phyloP scores from a whole-genome alignment of 2,113 vertebrate species.

The Forbesichthys papilliferus region DNA sequence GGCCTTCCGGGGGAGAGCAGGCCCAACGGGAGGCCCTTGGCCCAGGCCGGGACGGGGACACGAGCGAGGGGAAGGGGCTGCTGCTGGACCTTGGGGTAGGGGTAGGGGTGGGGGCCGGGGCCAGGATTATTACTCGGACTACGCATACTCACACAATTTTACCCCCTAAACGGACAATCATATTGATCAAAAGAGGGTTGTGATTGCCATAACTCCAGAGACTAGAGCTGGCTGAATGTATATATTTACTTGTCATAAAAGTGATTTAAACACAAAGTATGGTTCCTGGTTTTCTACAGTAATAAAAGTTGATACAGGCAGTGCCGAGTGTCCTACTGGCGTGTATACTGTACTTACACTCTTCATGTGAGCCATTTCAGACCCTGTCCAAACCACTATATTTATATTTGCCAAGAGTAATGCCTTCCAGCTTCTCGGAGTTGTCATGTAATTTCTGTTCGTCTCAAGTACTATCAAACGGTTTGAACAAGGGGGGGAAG shows the following conservation, averaged over 20 bases:
- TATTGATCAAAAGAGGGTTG: slow-evolving; percentile 27
- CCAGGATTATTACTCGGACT: slow-evolving; percentile 72
- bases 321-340: slow-evolving; percentile 71
- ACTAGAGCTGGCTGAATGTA: slow-evolving; percentile 77
- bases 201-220: slow-evolving; percentile 54
- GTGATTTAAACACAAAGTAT: slow-evolving; percentile 55
- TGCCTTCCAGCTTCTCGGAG: slow-evolving; percentile 74
- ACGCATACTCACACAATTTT: slow-evolving; percentile 71
- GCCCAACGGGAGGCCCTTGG: slow-evolving; percentile 62
- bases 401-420: slow-evolving; percentile 82
- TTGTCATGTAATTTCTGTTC: slow-evolving; percentile 65
- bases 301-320: slow-evolving; percentile 71
- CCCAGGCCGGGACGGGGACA: slow-evolving; percentile 70
- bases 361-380: slow-evolving; percentile 71
- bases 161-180: slow-evolving; percentile 73
- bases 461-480: slow-evolving; percentile 59
- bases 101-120: slow-evolving; percentile 46
- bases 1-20: slow-evolving; percentile 68
- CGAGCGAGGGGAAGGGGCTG: slow-evolving; percentile 53
- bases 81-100: slow-evolving; percentile 64
- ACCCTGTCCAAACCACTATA: slow-evolving; percentile 82
- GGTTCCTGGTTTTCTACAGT: slow-evolving; percentile 74
- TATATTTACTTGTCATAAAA: slow-evolving; percentile 76
- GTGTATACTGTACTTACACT: slow-evolving; percentile 67
- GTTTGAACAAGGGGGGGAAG: slow-evolving; percentile 72